Base-by-base conservation (phyloP, 2,888 invertebrate species). In the Timema cristinae region DNA sequence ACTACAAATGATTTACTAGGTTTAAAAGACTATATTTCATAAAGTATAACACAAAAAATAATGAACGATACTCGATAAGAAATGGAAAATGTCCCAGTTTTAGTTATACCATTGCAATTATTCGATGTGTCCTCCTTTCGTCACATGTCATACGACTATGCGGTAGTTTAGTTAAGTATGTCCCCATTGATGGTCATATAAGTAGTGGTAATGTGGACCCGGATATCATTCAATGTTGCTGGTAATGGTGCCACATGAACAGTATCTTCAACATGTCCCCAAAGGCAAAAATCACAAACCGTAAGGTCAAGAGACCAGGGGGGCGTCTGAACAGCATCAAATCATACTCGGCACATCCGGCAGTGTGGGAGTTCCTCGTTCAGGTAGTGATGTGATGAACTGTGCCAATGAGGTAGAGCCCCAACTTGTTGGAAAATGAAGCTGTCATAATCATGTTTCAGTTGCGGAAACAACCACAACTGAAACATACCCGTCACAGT, bases 241-340 rank as follows among this genome's bases (percentile, higher is more conserved):
- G 56, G 56, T 16, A 56, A 10, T 2, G 7, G 56, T 56, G 56
- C 2, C 54, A 52, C 54, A n/a, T 52, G 32, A 52, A 2, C 56
- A 56, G n/a, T 56, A 16, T 56, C 56, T 56, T 11, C 16, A n/a
- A 56, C 13, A 16, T 56, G 16, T 2, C 56, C 56, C 56, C 56
- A 56, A 56, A 56, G 56, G n/a, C 5, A 56, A 16, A 56, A 6
- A 56, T 56, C 13, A 11, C 1, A 56, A n/a, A 16, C n/a, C 15
- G 8, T 15, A 56, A 7, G 56, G n/a, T 16, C 15, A 32, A 6
- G 7, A 32, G 32, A 15, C 13, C 16, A 10, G 59, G 59, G 8
- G 13, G 59, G 10, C 59, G 32, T 59, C 59, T n/a, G 59, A 59
- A 59, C 59, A 59, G 15, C n/a, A 9, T n/a, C 59, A 59, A 59